These are phyloP conservation scores for Solenodon paradoxus DNA, from an alignment of 2,113 vertebrate species.

Conservation along the genomic window DNA sequence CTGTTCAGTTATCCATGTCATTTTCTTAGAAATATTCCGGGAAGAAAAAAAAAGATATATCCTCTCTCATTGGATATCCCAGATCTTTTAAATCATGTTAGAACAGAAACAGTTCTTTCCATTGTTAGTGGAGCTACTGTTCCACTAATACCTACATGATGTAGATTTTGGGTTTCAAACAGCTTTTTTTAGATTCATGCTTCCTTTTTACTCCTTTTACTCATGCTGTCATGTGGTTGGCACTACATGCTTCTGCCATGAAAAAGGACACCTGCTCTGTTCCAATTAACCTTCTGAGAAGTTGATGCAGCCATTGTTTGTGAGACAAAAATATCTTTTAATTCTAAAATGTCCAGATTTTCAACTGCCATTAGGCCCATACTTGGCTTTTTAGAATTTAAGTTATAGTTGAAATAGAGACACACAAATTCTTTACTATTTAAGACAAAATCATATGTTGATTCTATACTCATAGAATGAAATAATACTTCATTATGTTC, in stretches of 20 bases:
- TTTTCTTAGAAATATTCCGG: slow-evolving; percentile 28
- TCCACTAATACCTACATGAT: not conserved
- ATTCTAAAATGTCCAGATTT: not conserved
- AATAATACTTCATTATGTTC: not conserved
- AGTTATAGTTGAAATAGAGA: not conserved
- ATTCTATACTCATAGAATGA: not conserved
- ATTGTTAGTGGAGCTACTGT: not conserved
- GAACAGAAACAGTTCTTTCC: not conserved
- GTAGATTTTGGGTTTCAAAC: not conserved
- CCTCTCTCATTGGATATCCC: not conserved
- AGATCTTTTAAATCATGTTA: not conserved
- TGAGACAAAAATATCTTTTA: not conserved
- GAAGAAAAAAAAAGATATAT: not conserved
- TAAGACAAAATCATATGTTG: not conserved
- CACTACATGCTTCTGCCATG: not conserved
- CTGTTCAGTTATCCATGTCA: not conserved
- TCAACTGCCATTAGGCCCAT: not conserved
- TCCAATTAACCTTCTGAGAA: not conserved
- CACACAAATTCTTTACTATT: not conserved
- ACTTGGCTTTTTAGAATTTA: not conserved
- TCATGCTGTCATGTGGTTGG: too few species aligned
- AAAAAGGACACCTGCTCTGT: not conserved
- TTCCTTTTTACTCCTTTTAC: not conserved
- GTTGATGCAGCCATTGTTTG: not conserved
- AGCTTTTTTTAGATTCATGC: not conserved